Evolutionary conservation across 2,797 vertebrate species (phyloP).

Genomic region (Chloroceryle inda): DNA sequence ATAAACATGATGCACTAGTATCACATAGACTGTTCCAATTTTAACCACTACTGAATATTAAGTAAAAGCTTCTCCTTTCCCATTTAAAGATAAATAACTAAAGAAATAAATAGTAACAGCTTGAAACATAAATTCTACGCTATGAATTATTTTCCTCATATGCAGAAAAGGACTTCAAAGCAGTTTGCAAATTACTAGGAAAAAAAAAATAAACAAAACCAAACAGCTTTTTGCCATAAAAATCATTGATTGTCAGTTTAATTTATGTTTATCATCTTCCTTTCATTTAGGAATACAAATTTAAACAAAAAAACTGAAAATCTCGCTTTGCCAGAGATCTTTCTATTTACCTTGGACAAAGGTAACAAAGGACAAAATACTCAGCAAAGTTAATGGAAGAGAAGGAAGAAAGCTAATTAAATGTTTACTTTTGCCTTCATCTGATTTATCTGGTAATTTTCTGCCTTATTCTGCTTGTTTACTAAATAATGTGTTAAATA

Average conservation of each 20-base stretch:
- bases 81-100: neutral
- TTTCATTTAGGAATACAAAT: neutral
- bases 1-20: neutral
- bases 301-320: neutral
- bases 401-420: neutral
- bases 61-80: neutral
- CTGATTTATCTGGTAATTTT: neutral
- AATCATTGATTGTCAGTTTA: neutral
- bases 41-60: neutral
- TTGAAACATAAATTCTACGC: neutral
- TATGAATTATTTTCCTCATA: neutral
- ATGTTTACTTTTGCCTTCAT: neutral
- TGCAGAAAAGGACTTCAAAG: neutral
- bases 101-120: neutral
- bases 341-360: neutral
- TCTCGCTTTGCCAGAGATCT: neutral
- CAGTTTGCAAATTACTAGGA: neutral
- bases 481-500: neutral
- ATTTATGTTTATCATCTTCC: neutral
- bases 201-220: neutral
- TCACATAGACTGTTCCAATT: neutral
- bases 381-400: neutral
- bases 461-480: neutral
- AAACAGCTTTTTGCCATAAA: accelerated
- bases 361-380: neutral